Percentiles rank a stretch among this genome's conserved stretches.
Evolutionary conservation across 2,113 vertebrate species (phyloP).

Genomic region (Columba livia): DNA sequence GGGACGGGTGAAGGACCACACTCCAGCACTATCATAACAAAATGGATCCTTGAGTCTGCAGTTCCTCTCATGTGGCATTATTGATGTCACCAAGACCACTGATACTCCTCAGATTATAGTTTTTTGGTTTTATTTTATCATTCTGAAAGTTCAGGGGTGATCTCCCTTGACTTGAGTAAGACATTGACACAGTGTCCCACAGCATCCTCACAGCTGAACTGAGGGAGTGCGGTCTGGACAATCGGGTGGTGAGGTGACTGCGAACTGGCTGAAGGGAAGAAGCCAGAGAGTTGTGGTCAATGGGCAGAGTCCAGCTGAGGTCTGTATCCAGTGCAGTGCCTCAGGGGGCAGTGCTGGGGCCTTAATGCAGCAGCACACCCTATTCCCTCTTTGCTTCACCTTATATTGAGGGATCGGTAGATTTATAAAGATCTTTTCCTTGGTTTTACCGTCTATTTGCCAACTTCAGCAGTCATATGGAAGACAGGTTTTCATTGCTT

Average conservation of each 20-base stretch:
- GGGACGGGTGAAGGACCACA: not conserved
- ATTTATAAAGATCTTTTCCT: not conserved
- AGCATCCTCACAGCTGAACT: no score
- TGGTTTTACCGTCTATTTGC: not conserved
- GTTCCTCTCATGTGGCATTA: not conserved
- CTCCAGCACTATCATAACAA: not conserved
- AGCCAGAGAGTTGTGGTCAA: no score
- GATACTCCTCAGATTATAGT: not conserved
- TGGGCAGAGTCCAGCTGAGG: no score
- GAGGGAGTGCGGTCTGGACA: no score
- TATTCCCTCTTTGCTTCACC: not conserved
- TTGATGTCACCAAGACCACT: not conserved
- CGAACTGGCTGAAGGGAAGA: no score
- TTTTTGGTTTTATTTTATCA: not conserved
- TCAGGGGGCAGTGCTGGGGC: no score
- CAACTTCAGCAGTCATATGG: not conserved
- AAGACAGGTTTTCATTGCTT: not conserved
- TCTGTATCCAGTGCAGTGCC: no score
- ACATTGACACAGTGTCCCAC: no score
- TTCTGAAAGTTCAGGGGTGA: not conserved
- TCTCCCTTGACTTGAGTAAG: no score
- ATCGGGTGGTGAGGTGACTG: no score
- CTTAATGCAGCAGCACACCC: not conserved
- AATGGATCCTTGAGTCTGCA: not conserved
- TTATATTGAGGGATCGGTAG: not conserved